These are phyloP conservation scores for Wasmannia auropunctata DNA, from an alignment of 1,140 invertebrate genomes.

Conservation along the genomic window DNA sequence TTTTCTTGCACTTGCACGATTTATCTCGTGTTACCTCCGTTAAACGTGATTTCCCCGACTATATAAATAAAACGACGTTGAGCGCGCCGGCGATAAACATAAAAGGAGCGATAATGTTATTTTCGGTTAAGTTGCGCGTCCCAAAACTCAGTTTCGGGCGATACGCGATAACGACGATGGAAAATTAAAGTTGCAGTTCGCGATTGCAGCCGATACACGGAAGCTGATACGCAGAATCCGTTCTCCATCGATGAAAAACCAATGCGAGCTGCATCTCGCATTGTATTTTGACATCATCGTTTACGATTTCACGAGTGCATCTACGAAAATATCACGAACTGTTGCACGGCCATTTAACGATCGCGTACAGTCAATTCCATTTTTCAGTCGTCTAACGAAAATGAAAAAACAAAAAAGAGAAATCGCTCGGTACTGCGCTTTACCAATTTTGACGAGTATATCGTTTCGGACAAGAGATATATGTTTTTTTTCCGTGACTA, in stretches of 20 bases:
- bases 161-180: background rate
- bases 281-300: conserved; percentile 24
- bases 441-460: conserved; percentile 8
- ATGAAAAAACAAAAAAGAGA: conserved; percentile 10
- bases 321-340: conserved; percentile 36
- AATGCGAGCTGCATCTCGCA: background rate
- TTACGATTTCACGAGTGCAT: conserved; percentile 1
- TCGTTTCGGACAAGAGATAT: background rate
- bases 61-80: conserved; percentile 24
- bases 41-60: conserved; percentile 19
- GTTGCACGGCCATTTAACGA: conserved; percentile 30
- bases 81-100: conserved; percentile 24
- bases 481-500: conserved; percentile 1
- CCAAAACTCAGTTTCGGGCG: background rate
- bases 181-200: conserved; percentile 57
- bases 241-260: conserved; percentile 34
- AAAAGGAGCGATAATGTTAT: conserved; percentile 44
- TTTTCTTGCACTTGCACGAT: conserved; percentile 4
- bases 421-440: background rate
- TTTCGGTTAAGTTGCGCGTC: conserved; percentile 23
- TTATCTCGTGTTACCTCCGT: background rate
- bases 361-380: conserved; percentile 32
- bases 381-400: conserved; percentile 30
- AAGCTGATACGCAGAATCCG: conserved; percentile 24
- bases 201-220: conserved; percentile 9